Conservation (phyloP, 1,140 invertebrate species). For the Apis florea region DNA sequence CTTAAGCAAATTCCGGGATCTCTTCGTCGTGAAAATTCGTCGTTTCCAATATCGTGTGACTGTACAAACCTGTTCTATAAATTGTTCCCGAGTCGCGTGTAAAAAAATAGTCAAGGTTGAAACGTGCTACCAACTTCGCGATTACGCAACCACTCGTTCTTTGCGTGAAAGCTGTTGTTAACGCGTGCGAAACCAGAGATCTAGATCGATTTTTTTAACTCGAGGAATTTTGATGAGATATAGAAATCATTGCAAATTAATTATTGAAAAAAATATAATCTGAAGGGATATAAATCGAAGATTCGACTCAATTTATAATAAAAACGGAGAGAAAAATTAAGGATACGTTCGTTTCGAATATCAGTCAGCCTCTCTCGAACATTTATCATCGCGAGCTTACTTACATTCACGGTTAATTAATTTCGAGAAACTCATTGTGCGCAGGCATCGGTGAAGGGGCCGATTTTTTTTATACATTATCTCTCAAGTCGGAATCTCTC, state of each 20-base stretch:
- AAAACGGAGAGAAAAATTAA: not conserved
- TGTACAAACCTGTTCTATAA: constrained; percentile 2
- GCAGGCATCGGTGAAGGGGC: not conserved
- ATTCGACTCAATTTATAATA: no score
- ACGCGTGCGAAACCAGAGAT: not conserved
- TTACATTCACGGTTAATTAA: not conserved
- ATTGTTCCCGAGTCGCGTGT: not conserved
- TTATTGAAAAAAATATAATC: no score
- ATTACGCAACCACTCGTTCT: constrained; percentile 7
- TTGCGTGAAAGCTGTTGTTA: not conserved
- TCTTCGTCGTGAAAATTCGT: not conserved
- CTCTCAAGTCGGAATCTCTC: not conserved
- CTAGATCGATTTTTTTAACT: not conserved
- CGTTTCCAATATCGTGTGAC: not conserved
- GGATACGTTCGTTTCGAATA: not conserved
- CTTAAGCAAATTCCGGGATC: constrained; percentile 18
- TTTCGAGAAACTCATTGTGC: not conserved
- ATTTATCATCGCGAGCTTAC: not conserved
- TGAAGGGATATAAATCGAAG: not conserved
- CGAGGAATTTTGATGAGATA: not conserved
- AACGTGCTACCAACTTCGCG: not conserved
- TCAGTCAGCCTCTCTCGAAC: not conserved
- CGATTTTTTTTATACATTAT: not conserved
- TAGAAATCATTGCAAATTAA: no score
- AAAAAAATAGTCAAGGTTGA: constrained; percentile 34